phyloP scores from a whole-genome alignment of 2,888 invertebrate genomes.

The Ischnus inquisitorius region DNA sequence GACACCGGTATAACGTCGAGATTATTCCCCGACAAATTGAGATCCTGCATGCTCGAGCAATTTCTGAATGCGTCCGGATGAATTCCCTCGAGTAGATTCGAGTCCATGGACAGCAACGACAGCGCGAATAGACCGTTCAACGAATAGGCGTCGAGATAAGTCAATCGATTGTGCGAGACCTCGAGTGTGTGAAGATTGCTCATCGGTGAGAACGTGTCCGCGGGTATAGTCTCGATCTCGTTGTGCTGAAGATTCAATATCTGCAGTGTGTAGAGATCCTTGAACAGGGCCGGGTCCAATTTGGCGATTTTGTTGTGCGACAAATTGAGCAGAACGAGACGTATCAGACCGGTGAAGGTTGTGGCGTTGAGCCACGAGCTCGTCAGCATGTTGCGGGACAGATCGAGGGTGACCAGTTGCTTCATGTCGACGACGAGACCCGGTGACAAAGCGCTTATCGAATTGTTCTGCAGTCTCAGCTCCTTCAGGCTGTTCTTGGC shows the following conservation, averaged over 20 bases:
- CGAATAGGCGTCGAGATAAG: conserved; percentile 94
- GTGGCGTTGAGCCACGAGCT: conserved; percentile 94
- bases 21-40: conserved; percentile 95
- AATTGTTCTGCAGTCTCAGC: conserved; percentile 96
- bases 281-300: conserved; percentile 93
- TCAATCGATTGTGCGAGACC: conserved; percentile 94
- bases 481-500: conserved; percentile 93
- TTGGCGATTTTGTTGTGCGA: conserved; percentile 94
- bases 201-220: conserved; percentile 96
- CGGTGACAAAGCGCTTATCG: conserved; percentile 94
- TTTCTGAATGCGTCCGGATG: conserved; percentile 96
- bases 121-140: conserved; percentile 95
- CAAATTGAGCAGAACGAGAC: conserved; percentile 94
- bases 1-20: conserved; percentile 93
- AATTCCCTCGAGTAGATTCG: conserved; percentile 93
- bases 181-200: conserved; percentile 96
- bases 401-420: conserved; percentile 93
- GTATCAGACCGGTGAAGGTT: conserved; percentile 95
- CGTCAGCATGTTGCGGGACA: conserved; percentile 94
- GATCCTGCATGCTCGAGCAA: conserved; percentile 95
- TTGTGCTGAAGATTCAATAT: conserved; percentile 95
- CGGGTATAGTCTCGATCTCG: conserved; percentile 93
- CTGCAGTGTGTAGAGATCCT: conserved; percentile 95
- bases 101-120: conserved; percentile 93
- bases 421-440: conserved; percentile 94